A percentile compares a stretch with the other conserved stretches of the same genome.
Conservation (phyloP, 35 echinoderm and acorn worm genomes). For the Holothuria glaberrima region DNA sequence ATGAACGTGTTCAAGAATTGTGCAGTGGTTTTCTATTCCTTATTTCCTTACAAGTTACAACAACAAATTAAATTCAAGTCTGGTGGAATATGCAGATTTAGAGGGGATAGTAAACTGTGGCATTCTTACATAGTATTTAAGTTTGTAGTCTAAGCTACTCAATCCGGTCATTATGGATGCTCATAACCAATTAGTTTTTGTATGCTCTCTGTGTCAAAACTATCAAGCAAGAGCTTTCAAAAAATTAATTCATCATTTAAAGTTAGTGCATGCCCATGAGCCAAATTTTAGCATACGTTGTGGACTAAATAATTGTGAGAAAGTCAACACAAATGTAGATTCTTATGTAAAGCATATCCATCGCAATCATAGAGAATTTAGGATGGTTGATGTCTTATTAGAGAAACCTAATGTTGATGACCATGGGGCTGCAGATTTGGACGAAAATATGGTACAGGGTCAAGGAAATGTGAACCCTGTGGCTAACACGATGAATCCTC, state of each 20-base stretch:
- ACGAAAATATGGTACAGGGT: not conserved
- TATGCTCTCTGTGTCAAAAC: not conserved
- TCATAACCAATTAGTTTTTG: too few species aligned
- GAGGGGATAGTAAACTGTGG: too few species aligned
- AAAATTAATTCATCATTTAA: constrained; percentile 37
- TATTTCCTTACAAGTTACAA: too few species aligned
- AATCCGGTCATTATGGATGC: too few species aligned
- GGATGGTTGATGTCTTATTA: not conserved
- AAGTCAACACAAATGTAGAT: not conserved
- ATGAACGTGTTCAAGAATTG: too few species aligned
- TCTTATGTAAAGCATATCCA: constrained; percentile 29
- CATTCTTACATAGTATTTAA: too few species aligned
- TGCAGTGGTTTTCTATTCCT: too few species aligned
- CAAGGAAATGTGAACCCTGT: not conserved
- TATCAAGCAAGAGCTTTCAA: too few species aligned
- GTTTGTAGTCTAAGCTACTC: too few species aligned
- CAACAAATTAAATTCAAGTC: too few species aligned
- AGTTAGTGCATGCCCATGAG: constrained; percentile 24
- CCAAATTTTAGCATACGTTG: constrained; percentile 13
- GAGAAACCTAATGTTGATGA: not conserved
- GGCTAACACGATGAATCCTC: not conserved
- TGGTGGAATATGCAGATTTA: too few species aligned
- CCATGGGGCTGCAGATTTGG: not conserved
- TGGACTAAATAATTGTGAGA: constrained; percentile 1
- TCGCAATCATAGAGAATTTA: not conserved